Percentiles rank a stretch among this genome's conserved stretches.
Conservation (phyloP, 2,113 vertebrate genomes). For the Pachypanchax playfairii region DNA sequence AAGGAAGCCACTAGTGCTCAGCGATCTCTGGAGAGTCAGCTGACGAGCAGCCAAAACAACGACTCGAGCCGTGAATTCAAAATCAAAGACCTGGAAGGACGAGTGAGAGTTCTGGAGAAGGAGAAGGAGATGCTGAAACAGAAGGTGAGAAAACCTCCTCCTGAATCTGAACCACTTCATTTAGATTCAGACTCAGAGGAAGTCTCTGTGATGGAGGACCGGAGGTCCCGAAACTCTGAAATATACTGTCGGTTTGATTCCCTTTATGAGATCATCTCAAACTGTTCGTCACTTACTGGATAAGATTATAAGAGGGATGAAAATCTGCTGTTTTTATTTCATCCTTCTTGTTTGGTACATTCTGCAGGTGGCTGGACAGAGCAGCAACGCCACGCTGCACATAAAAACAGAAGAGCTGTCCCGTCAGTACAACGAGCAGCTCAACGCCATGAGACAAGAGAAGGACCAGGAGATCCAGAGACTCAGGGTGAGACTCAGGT, state of each 20-base stretch:
- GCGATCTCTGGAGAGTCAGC: constrained; percentile 83
- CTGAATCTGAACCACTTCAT: not conserved
- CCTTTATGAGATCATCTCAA: no score
- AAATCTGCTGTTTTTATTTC: not conserved
- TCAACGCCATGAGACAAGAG: constrained; percentile 82
- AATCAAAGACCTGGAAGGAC: constrained; percentile 88
- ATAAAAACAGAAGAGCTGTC: constrained; percentile 88
- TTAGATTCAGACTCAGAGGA: no score
- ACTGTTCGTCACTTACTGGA: no score
- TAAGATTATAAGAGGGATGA: no score
- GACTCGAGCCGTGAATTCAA: constrained; percentile 85
- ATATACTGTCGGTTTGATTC: no score
- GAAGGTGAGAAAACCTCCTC: constrained; percentile 77
- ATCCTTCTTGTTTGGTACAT: no score
- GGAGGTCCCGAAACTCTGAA: no score
- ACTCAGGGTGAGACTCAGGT: constrained; percentile 82
- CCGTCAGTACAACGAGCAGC: constrained; percentile 88
- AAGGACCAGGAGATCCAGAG: constrained; percentile 89
- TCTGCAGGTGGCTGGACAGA: constrained; percentile 71
- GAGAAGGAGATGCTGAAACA: constrained; percentile 89
- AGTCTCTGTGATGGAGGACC: no score
- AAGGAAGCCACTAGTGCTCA: constrained; percentile 79
- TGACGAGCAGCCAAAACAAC: constrained; percentile 72
- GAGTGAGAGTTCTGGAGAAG: constrained; percentile 85
- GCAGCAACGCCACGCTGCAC: constrained; percentile 75